These are phyloP conservation scores for Epizoanthus fatuus DNA, from an alignment of 92 coral and sea anemone species.

Conservation along the genomic window DNA sequence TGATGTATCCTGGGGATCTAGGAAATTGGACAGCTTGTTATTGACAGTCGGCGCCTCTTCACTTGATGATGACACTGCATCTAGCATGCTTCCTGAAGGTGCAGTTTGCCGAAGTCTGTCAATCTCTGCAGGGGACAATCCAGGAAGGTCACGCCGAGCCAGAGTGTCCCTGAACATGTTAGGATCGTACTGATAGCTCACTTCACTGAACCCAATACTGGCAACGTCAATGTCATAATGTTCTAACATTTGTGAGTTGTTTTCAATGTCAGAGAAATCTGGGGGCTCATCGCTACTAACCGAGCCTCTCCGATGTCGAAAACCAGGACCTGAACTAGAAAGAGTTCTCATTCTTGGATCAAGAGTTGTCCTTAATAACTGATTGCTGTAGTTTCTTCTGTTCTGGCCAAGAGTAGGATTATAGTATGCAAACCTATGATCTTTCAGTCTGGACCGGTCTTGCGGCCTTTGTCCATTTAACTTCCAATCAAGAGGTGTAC, in stretches of 20 bases:
- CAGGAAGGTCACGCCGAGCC: slow-evolving; percentile 83
- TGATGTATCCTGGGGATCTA: slow-evolving; percentile 91
- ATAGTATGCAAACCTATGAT: slow-evolving; percentile 38
- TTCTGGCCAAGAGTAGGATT: slow-evolving; percentile 24
- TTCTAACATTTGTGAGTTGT: slow-evolving; percentile 92
- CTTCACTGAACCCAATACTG: slow-evolving; percentile 95
- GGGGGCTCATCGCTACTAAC: slow-evolving; percentile 90
- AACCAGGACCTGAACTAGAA: slow-evolving; percentile 53
- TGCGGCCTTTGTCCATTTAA: not conserved
- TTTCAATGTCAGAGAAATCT: slow-evolving; percentile 89
- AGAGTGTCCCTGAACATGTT: slow-evolving; percentile 82
- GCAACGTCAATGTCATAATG: slow-evolving; percentile 96
- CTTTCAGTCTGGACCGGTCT: slow-evolving; percentile 13
- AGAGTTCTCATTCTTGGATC: slow-evolving; percentile 80
- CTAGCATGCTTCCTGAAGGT: slow-evolving; percentile 95
- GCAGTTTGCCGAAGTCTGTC: slow-evolving; percentile 90
- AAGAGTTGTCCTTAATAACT: slow-evolving; percentile 72
- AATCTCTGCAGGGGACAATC: slow-evolving; percentile 84
- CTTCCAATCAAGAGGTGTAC: slow-evolving; percentile 1
- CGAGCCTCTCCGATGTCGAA: slow-evolving; percentile 80
- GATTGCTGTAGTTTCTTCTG: slow-evolving; percentile 26
- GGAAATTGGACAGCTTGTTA: slow-evolving; percentile 82
- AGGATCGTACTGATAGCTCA: slow-evolving; percentile 92
- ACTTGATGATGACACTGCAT: slow-evolving; percentile 89
- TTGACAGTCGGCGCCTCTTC: slow-evolving; percentile 86